Evolutionary conservation across 2,113 vertebrate genomes (phyloP).

Genomic region (Tiliqua scincoides): DNA sequence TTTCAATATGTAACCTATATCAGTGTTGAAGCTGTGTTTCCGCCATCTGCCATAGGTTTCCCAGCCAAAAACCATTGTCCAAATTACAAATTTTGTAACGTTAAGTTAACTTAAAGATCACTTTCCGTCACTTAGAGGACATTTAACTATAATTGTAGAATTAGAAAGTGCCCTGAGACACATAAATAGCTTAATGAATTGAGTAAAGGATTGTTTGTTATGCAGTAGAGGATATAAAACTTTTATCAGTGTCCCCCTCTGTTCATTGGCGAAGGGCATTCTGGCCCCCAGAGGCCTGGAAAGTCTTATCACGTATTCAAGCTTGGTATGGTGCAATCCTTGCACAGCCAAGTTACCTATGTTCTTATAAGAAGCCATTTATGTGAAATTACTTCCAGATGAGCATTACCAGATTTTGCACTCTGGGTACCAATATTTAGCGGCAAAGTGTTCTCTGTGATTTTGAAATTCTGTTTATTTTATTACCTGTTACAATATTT

Average conservation of each 20-base stretch:
- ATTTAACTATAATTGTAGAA: slow-evolving; percentile 49
- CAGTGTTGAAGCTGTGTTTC: slow-evolving; percentile 37
- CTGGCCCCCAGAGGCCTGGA: background rate
- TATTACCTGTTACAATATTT: too few relatives aligned
- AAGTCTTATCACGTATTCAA: background rate
- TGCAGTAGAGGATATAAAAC: slow-evolving; percentile 44
- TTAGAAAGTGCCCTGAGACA: slow-evolving; percentile 47
- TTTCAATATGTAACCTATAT: slow-evolving; percentile 50
- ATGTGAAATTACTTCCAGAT: background rate
- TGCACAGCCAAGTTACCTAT: background rate
- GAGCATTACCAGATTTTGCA: too few relatives aligned
- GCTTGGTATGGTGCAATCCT: background rate
- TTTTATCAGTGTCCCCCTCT: slow-evolving; percentile 19
- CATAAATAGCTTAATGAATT: slow-evolving; percentile 42
- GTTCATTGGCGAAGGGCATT: slow-evolving; percentile 54
- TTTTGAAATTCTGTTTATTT: too few relatives aligned
- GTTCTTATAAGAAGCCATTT: background rate
- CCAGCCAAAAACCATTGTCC: slow-evolving; percentile 57
- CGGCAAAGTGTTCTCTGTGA: too few relatives aligned
- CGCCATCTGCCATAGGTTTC: slow-evolving; percentile 51
- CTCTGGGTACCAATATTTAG: too few relatives aligned
- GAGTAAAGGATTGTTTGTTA: slow-evolving; percentile 57
- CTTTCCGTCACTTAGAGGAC: slow-evolving; percentile 60
- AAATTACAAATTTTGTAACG: slow-evolving; percentile 56
- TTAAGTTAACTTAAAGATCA: slow-evolving; percentile 66